Conservation (phyloP, 2,888 invertebrate genomes). For the Papilio elwesi region DNA sequence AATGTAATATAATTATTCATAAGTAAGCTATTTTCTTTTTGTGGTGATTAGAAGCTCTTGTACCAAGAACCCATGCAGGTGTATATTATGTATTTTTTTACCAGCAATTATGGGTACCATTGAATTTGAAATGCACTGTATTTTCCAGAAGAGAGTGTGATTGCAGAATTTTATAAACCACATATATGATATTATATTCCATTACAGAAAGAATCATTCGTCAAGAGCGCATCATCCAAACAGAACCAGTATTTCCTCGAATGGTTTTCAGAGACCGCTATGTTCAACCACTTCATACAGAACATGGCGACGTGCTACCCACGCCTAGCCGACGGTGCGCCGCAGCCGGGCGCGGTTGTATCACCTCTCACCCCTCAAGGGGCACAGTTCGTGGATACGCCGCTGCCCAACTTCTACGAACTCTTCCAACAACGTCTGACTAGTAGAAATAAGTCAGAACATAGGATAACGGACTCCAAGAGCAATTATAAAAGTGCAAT, state of each 20-base stretch:
- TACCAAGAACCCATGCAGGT: no score
- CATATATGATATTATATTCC: no score
- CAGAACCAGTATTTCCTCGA: constrained; percentile 90
- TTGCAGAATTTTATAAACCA: no score
- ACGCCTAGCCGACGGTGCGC: constrained; percentile 41
- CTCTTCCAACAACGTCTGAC: constrained; percentile 67
- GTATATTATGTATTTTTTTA: no score
- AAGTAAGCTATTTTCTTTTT: no score
- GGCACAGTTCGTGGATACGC: constrained; percentile 64
- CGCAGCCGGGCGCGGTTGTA: constrained; percentile 33
- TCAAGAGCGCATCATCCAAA: constrained; percentile 86
- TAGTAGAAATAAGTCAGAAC: constrained; percentile 52
- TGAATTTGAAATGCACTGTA: no score
- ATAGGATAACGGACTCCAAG: constrained; percentile 56
- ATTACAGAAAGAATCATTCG: constrained; percentile 89
- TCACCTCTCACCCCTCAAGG: constrained; percentile 36
- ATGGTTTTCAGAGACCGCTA: constrained; percentile 94
- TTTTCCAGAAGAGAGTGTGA: no score
- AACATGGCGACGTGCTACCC: constrained; percentile 66
- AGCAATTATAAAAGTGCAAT: constrained; percentile 73
- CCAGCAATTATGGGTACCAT: no score
- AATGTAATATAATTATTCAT: no score
- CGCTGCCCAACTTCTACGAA: constrained; percentile 74
- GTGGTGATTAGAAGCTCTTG: no score
- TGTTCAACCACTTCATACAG: constrained; percentile 91